Percentiles rank a stretch among this genome's conserved stretches.
Conservation (phyloP, 2,113 vertebrate genomes). For the Microcebus murinus region DNA sequence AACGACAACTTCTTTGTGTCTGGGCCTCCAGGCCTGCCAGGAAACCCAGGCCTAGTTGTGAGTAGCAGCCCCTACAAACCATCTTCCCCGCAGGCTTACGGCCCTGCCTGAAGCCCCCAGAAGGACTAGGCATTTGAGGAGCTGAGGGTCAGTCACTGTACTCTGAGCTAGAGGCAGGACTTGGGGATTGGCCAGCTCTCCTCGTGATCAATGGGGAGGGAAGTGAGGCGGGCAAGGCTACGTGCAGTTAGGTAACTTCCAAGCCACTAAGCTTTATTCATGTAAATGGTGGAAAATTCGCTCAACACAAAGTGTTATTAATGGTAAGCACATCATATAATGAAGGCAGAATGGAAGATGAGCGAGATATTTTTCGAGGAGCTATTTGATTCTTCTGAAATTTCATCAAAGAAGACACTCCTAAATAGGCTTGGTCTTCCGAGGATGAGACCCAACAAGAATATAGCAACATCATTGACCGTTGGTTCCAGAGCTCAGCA, state of each 20-base stretch:
- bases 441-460: not conserved
- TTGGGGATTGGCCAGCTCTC: not conserved
- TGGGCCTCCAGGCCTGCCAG: conserved; percentile 89
- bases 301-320: not conserved
- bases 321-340: not conserved
- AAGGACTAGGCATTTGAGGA: not conserved
- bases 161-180: not conserved
- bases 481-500: not conserved
- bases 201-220: not conserved
- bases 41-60: conserved; percentile 90
- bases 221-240: not conserved
- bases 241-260: not conserved
- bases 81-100: not conserved
- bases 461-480: not conserved
- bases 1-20: conserved; percentile 76
- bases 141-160: not conserved
- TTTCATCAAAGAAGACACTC: not conserved
- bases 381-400: not conserved
- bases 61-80: conserved; percentile 68
- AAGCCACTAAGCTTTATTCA: not conserved
- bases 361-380: not conserved
- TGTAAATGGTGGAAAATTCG: not conserved
- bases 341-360: not conserved
- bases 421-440: not conserved
- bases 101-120: not conserved